Conservation (phyloP, 2,113 vertebrate genomes). For the Notothenia rossii region DNA sequence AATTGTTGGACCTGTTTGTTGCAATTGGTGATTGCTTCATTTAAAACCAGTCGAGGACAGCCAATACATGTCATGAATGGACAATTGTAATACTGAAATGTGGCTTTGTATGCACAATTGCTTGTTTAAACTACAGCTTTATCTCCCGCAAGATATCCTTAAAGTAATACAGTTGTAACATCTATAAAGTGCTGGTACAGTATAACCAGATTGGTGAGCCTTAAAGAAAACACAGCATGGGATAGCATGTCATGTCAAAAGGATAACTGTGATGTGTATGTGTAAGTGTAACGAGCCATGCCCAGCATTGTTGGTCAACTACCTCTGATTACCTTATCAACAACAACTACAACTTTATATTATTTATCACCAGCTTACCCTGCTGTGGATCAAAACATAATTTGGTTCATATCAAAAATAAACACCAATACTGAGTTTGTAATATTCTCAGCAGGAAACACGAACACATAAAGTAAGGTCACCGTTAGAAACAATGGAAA, state of each 20-base stretch:
- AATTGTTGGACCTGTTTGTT: not conserved
- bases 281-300: too few relatives aligned
- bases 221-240: not conserved
- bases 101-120: too few relatives aligned
- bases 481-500: not conserved
- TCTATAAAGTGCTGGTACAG: not conserved
- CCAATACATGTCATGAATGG: not conserved
- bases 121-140: not conserved
- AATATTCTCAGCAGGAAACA: slow-evolving; percentile 42
- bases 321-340: too few relatives aligned
- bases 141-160: not conserved
- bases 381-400: slow-evolving; percentile 3
- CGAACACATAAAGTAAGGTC: slow-evolving; percentile 6
- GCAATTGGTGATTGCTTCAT: not conserved
- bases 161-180: not conserved
- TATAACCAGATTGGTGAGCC: not conserved
- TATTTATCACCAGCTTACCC: not conserved
- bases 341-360: not conserved
- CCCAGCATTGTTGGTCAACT: too few relatives aligned
- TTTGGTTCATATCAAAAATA: slow-evolving; percentile 11
- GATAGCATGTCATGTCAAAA: not conserved
- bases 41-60: not conserved
- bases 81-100: too few relatives aligned
- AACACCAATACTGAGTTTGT: slow-evolving; percentile 14
- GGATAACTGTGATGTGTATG: too few relatives aligned